Percentiles rank a stretch among this genome's conserved stretches.
These are phyloP conservation scores for human (Homo sapiens) DNA, from an alignment of 2,113 vertebrate species.

Conservation along the genomic window GRCh38 chr13:88105001-88105500, in stretches of 20 bases:
- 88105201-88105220: background rate
- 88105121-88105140: background rate
- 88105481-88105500: background rate
- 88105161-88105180: fast-evolving
- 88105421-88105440: background rate
- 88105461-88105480: background rate
- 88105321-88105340: background rate
- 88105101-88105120: background rate
- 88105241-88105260: background rate
- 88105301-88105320: background rate
- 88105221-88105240: background rate
- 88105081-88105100: background rate
- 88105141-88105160: background rate
- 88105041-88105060: background rate
- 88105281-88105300: background rate
- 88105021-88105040: background rate
- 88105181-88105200: background rate
- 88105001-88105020: background rate
- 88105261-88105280: background rate
- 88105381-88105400: background rate
- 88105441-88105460: background rate
- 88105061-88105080: background rate
- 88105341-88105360: background rate
- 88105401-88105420: background rate
- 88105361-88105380: background rate